These are phyloP conservation scores for Autographa gamma DNA, from an alignment of 2,888 invertebrate species.

Conservation along the genomic window DNA sequence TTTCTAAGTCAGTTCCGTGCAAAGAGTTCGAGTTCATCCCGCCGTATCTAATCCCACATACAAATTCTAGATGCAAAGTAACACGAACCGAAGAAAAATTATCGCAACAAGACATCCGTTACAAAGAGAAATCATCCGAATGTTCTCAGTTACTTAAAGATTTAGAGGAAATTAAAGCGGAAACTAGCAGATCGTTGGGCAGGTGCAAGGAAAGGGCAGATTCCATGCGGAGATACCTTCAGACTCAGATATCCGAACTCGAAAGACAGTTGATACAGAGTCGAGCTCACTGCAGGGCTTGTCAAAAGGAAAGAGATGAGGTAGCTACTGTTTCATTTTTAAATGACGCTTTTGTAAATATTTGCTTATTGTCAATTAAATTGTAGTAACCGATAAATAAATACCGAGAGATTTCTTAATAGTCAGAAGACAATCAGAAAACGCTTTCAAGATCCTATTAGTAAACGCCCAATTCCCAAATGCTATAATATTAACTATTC, in stretches of 20 bases:
- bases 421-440: no score
- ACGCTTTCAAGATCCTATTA: no score
- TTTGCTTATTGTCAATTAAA: no score
- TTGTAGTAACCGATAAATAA: no score
- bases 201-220: slow-evolving; percentile 77
- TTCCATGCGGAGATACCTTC: slow-evolving; percentile 75
- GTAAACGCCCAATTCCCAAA: no score
- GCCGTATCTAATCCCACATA: no score
- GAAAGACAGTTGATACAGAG: slow-evolving; percentile 81
- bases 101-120: slow-evolving; percentile 68
- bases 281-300: slow-evolving; percentile 77
- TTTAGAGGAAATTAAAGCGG: slow-evolving; percentile 73
- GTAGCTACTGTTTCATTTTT: slow-evolving; percentile 53
- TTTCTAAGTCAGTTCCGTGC: no score
- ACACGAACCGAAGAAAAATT: slow-evolving; percentile 77
- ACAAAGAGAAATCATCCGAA: slow-evolving; percentile 73
- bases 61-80: slow-evolving; percentile 65
- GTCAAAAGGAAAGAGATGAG: slow-evolving; percentile 83
- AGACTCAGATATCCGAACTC: slow-evolving; percentile 79
- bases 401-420: no score
- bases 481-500: no score
- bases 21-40: no score
- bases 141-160: slow-evolving; percentile 69
- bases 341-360: not conserved
- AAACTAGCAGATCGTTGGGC: slow-evolving; percentile 68